These are phyloP conservation scores for Laothoe populi DNA, from an alignment of 2,888 invertebrate genomes.

Conservation along the genomic window DNA sequence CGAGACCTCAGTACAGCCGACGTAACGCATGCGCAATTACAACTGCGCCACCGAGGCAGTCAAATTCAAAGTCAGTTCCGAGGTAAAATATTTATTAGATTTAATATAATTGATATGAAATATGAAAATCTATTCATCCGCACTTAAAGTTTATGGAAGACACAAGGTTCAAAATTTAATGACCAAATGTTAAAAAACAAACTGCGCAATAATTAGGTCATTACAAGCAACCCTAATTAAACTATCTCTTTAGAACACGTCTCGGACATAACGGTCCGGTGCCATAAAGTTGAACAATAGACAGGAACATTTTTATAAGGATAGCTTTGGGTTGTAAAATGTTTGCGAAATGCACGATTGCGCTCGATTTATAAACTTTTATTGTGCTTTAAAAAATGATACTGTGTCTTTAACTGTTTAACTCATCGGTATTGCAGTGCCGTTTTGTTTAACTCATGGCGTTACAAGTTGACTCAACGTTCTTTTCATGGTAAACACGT, in stretches of 20 bases:
- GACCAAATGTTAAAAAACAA: not conserved
- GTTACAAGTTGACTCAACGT: no score
- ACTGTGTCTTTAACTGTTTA: not conserved
- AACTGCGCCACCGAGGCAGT: no score
- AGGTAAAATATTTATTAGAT: no score
- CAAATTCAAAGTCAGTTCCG: no score
- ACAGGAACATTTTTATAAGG: constrained; percentile 7
- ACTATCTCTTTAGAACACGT: not conserved
- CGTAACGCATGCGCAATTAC: no score
- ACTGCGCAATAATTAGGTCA: constrained; percentile 19
- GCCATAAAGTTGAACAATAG: constrained; percentile 1
- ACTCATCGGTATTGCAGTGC: not conserved
- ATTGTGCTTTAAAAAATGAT: not conserved
- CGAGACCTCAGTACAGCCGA: no score
- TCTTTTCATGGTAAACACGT: no score
- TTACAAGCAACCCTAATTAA: constrained; percentile 16
- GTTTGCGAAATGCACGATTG: constrained; percentile 15
- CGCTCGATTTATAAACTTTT: constrained; percentile 6
- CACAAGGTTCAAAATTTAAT: not conserved
- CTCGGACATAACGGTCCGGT: not conserved
- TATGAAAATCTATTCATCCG: no score
- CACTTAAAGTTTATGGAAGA: no score
- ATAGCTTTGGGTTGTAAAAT: not conserved
- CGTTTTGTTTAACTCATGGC: not conserved
- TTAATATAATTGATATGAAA: no score